Evolutionary conservation across 2,797 vertebrate genomes (phyloP).

Genomic region (Chromis chromis): DNA sequence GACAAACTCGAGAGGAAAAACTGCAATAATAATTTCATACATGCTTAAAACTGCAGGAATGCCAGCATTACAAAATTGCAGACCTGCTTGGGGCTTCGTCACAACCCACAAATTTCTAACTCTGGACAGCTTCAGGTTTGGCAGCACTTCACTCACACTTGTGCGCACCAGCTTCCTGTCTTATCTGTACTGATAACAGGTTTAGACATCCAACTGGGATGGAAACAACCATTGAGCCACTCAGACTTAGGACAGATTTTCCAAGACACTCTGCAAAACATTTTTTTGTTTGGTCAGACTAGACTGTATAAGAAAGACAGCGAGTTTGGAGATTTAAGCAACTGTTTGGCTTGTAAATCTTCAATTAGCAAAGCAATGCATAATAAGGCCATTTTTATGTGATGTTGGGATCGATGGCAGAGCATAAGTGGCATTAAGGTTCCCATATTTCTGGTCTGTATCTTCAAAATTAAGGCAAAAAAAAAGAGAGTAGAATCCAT

Average conservation of each 20-base stretch:
- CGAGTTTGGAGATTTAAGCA: no score
- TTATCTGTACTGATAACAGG: conserved; percentile 20
- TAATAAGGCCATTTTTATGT: no score
- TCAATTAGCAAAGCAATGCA: no score
- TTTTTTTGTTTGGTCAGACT: no score
- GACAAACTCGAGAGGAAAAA: conserved; percentile 20
- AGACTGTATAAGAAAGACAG: no score
- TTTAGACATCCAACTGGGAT: conserved; percentile 30
- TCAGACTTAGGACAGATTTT: no score
- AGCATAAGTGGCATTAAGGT: no score
- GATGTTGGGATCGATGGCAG: no score
- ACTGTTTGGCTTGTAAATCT: no score
- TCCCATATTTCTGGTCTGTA: neutral
- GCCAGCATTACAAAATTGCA: neutral
- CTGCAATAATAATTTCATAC: conserved; percentile 1
- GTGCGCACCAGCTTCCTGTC: conserved; percentile 16
- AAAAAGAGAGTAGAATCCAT: neutral
- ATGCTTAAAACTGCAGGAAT: conserved; percentile 25
- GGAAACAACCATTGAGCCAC: neutral
- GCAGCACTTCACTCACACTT: conserved; percentile 37
- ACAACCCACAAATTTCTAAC: conserved; percentile 30
- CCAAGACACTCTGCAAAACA: no score
- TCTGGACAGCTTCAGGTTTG: conserved; percentile 23
- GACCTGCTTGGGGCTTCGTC: conserved; percentile 17
- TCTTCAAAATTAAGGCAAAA: neutral